A percentile compares a stretch with the other conserved stretches of the same genome.
Evolutionary conservation across 2,113 vertebrate genomes (phyloP).

Genomic region (Protobothrops mucrosquamatus): DNA sequence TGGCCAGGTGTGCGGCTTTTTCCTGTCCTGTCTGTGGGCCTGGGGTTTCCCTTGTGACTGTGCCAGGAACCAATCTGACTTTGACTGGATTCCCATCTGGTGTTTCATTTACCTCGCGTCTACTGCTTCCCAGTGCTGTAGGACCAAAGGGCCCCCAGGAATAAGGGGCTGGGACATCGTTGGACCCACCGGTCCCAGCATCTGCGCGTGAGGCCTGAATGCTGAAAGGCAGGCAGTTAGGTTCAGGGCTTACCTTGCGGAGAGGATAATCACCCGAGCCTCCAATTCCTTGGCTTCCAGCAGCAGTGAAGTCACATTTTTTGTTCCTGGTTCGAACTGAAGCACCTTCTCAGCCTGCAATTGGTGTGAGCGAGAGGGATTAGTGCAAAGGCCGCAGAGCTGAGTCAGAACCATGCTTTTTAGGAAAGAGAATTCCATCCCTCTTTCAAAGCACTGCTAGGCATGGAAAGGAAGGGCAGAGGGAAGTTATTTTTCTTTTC

Average conservation of each 20-base stretch:
- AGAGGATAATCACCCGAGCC: conserved; percentile 96
- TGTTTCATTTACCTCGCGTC: neutral
- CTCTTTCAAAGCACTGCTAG: conserved; percentile 59
- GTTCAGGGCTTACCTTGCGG: conserved; percentile 80
- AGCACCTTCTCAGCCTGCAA: conserved; percentile 99
- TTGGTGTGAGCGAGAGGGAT: conserved; percentile 76
- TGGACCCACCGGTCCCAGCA: too few species aligned
- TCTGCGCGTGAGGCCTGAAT: neutral
- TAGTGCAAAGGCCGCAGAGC: conserved; percentile 70
- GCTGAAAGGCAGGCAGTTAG: neutral
- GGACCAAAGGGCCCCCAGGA: neutral
- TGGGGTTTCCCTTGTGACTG: neutral
- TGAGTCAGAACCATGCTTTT: conserved; percentile 80
- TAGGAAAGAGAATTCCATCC: conserved; percentile 65
- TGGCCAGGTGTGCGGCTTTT: neutral
- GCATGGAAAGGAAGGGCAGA: conserved; percentile 51
- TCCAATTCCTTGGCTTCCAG: conserved; percentile 97
- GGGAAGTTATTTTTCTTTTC: conserved; percentile 55
- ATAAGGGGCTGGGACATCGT: neutral
- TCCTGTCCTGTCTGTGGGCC: neutral
- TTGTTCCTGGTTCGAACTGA: conserved; percentile 95
- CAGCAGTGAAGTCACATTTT: conserved; percentile 95
- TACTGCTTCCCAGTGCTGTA: neutral
- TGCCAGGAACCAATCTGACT: neutral
- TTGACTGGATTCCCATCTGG: neutral